Conservation (phyloP, 2,113 vertebrate species). For the Trogon surrucura region DNA sequence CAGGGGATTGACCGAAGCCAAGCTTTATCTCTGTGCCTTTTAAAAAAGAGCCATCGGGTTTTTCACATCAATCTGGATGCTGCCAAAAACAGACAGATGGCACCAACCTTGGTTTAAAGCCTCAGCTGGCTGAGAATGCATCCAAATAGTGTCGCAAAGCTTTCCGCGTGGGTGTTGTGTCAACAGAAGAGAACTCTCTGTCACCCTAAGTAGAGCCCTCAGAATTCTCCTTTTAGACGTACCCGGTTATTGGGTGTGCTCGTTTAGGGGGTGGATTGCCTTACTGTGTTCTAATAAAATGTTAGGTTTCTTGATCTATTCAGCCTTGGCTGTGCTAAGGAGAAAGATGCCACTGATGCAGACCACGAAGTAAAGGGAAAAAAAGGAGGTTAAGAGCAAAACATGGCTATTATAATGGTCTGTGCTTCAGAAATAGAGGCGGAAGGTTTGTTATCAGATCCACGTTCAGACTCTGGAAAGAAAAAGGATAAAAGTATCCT, state of each 20-base stretch:
- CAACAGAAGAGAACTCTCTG: not conserved
- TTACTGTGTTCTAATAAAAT: not conserved
- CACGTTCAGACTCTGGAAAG: not conserved
- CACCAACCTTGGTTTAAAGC: conserved; percentile 38
- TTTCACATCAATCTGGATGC: conserved; percentile 14
- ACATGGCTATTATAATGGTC: not conserved
- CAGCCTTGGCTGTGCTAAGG: not conserved
- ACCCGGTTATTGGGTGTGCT: not conserved
- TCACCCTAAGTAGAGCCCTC: not conserved
- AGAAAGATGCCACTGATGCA: not conserved
- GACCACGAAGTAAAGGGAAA: not conserved
- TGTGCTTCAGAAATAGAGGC: not conserved
- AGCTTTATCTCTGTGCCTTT: not conserved
- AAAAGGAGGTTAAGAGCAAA: not conserved
- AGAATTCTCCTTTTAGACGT: not conserved
- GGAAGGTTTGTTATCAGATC: not conserved
- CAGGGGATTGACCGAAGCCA: not conserved
- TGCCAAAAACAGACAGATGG: conserved; percentile 59
- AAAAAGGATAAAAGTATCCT: not conserved
- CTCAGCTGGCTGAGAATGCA: conserved; percentile 14
- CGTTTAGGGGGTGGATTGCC: not conserved
- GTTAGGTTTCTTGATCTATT: not conserved
- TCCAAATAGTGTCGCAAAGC: not conserved
- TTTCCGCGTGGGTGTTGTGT: not conserved
- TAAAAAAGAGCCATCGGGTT: not conserved